Evolutionary conservation across 2,797 vertebrate genomes (phyloP).

Genomic region (Notoglanidium macrostoma): DNA sequence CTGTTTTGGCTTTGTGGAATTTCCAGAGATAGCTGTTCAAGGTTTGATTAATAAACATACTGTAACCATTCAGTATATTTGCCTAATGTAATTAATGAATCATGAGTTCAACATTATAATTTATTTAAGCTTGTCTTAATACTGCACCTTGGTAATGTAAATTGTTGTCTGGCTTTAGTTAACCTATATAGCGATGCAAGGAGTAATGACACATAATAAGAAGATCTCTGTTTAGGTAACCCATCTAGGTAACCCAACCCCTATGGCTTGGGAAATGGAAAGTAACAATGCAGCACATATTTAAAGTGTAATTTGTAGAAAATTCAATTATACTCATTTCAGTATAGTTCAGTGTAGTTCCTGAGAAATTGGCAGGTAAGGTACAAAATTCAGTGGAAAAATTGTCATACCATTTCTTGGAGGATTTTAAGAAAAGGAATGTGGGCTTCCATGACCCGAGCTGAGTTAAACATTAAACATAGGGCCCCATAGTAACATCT

Average conservation of each 20-base stretch:
- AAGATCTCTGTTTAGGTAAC: constrained; percentile 54
- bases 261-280: constrained; percentile 38
- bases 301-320: constrained; percentile 23
- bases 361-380: constrained; percentile 20
- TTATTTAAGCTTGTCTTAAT: neutral
- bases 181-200: constrained; percentile 47
- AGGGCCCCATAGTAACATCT: constrained; percentile 55
- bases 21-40: neutral
- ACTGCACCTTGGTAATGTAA: constrained; percentile 25
- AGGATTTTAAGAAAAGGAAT: constrained; percentile 52
- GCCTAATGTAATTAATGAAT: neutral
- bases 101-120: neutral
- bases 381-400: constrained; percentile 44
- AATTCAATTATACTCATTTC: constrained; percentile 29
- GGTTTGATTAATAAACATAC: neutral
- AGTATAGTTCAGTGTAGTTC: constrained; percentile 35
- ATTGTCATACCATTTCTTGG: constrained; percentile 34
- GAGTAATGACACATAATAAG: constrained; percentile 42
- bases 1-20: constrained; percentile 20
- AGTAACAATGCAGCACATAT: constrained; percentile 3
- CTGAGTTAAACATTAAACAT: constrained; percentile 60
- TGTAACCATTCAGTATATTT: neutral
- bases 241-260: constrained; percentile 12
- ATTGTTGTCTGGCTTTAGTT: constrained; percentile 47
- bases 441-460: constrained; percentile 43